Conservation (phyloP, 1,140 invertebrate genomes). For the Ruditapes philippinarum region DNA sequence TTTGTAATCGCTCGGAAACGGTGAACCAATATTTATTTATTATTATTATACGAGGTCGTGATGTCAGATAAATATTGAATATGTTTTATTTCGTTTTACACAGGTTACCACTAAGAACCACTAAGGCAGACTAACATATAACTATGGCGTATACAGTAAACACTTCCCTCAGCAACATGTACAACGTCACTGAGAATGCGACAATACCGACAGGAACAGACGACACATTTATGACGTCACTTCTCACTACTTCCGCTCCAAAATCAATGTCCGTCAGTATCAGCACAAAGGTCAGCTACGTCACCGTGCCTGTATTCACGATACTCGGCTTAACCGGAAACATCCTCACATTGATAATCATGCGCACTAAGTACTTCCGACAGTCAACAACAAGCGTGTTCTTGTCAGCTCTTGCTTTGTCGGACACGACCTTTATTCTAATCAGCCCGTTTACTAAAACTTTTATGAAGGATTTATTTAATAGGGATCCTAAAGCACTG, state of each 20-base stretch:
- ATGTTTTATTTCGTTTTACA: no score
- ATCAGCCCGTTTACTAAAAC: conserved; percentile 69
- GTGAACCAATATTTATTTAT: no score
- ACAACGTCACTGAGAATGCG: no score
- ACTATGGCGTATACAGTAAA: no score
- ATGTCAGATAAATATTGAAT: no score
- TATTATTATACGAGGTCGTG: no score
- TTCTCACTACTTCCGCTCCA: background rate
- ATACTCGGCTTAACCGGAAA: conserved; percentile 71
- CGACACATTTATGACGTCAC: no score
- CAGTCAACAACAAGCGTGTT: conserved; percentile 52
- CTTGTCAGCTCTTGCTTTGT: conserved; percentile 68
- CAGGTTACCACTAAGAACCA: no score
- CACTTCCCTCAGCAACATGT: no score
- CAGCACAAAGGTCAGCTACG: conserved; percentile 28
- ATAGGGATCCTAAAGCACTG: conserved; percentile 68
- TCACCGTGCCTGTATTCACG: conserved; percentile 62
- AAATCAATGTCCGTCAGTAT: background rate
- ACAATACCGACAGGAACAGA: no score
- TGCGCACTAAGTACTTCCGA: conserved; percentile 57
- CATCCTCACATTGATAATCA: conserved; percentile 65
- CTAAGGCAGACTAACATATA: no score
- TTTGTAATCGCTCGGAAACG: no score
- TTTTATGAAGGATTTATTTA: conserved; percentile 64
- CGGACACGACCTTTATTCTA: conserved; percentile 65